Evolutionary conservation across 2,113 vertebrate species (phyloP), one percentile per base, ranked within the genome.

Genomic region (Sialia sialis): DNA sequence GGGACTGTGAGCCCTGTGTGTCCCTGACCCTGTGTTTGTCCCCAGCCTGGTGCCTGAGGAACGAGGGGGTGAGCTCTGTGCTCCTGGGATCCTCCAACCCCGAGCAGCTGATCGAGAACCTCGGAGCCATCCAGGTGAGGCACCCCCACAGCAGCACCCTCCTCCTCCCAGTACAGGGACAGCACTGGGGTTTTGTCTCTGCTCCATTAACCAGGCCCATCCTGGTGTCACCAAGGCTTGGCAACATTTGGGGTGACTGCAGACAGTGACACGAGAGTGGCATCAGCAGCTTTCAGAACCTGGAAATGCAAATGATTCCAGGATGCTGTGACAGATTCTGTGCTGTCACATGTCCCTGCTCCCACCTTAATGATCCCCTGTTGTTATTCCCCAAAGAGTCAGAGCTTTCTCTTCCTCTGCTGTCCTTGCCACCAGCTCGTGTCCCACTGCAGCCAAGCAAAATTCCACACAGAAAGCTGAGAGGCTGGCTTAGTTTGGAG

Each of bases 41-140:
- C 66, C 30, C 96, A 99, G 99, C 99, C 0, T 99, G 99, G 99
- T 99, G 99, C 96, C 97, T 99, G 95, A 98, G 99, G 87, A 99
- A 99, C 2, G 99, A 99, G 94, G 99, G 99, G 0, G 99, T 99
- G 95, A 99, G 99, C 89, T 99, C 99, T 4, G 99, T 99, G 49
- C 98, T 99, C 6, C 95, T 99, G 84, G 99, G 99, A 95, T 99
- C 99, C 12, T 99, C 99, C 89, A 99, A 98, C 96, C 99, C 99
- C 4, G 98, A 99, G 76, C 99, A 99, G 96, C 98, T 99, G 77
- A 99, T 99, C 5, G 99, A 99, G 97, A 99, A 99, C 97, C 98
- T 99, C 0, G 99, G 99, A 83, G 99, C 99, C 98, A 99, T 99
- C 92, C 99, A 99, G 99, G 99, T 98, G 93, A 98, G 97, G 81